phyloP scores from a whole-genome alignment of 2,113 vertebrate species.

The Erinaceus europaeus region DNA sequence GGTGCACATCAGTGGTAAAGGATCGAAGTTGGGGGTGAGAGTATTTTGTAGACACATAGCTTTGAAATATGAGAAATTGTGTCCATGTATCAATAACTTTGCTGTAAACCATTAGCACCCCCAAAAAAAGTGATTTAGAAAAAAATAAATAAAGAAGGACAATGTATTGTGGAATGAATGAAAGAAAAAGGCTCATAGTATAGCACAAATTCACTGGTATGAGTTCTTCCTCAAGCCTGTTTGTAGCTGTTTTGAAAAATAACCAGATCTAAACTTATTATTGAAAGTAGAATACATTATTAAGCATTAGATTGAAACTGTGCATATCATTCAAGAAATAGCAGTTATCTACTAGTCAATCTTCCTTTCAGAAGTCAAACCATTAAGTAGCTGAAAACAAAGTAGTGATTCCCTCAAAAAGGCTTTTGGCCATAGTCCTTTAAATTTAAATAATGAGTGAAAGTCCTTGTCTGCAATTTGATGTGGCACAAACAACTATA shows the following conservation, averaged over 20 bases:
- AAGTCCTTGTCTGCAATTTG: not conserved
- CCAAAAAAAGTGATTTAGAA: too few species aligned
- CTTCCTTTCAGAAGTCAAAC: not conserved
- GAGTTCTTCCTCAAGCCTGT: not conserved
- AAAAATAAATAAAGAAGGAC: too few species aligned
- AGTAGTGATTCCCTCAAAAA: not conserved
- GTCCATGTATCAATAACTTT: too few species aligned
- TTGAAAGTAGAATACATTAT: not conserved
- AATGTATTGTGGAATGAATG: not conserved
- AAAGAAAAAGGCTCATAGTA: constrained; percentile 17
- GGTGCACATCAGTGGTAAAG: too few species aligned
- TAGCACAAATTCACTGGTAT: not conserved
- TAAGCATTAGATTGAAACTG: not conserved
- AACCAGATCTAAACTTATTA: not conserved
- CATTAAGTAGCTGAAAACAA: not conserved
- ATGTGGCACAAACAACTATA: not conserved
- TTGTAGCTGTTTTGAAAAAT: not conserved
- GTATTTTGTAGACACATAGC: too few species aligned
- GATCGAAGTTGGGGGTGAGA: too few species aligned
- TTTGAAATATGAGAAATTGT: too few species aligned
- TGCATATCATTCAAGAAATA: not conserved
- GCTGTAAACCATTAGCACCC: too few species aligned
- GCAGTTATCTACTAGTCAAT: not conserved
- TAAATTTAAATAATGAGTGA: not conserved
- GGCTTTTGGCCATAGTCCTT: not conserved